Percentiles rank a stretch among this genome's conserved stretches.
Evolutionary conservation across 2,797 vertebrate species (phyloP).

Genomic region (Sylvilagus floridanus): DNA sequence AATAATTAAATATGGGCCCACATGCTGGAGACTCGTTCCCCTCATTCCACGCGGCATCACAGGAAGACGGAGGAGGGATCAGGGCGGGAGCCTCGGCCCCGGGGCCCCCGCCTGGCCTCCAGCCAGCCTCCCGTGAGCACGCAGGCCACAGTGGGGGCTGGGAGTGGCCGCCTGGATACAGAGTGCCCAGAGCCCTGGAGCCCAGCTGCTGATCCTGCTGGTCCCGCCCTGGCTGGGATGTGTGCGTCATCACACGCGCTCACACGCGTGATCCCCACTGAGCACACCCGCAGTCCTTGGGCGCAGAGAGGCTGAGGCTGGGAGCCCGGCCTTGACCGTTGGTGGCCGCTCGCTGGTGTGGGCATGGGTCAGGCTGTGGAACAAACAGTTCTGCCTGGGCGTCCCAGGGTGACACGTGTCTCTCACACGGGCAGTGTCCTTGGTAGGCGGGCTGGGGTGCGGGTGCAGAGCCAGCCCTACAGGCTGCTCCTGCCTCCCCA

Average conservation of each 20-base stretch:
- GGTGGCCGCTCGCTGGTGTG: rapidly evolving
- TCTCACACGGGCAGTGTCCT: neutral
- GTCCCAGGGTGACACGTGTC: neutral
- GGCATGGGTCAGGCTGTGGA: no score
- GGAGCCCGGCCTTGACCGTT: rapidly evolving
- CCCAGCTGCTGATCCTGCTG: neutral
- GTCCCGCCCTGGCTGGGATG: neutral
- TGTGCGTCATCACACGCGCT: no score
- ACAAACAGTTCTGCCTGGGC: no score
- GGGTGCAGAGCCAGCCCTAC: no score
- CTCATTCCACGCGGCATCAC: neutral
- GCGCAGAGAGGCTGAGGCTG: neutral
- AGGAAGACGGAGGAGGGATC: neutral
- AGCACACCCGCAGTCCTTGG: neutral
- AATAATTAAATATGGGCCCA: conserved; percentile 44
- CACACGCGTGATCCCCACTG: rapidly evolving
- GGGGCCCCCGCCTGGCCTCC: no score
- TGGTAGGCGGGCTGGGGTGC: neutral
- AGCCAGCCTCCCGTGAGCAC: rapidly evolving
- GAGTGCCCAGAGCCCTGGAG: neutral
- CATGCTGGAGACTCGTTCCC: neutral
- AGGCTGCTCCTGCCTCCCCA: neutral
- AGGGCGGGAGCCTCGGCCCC: neutral
- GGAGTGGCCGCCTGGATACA: neutral
- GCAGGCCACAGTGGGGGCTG: rapidly evolving